Evolutionary conservation across 2,113 vertebrate species (phyloP).

Genomic region (Neoarius graeffei): DNA sequence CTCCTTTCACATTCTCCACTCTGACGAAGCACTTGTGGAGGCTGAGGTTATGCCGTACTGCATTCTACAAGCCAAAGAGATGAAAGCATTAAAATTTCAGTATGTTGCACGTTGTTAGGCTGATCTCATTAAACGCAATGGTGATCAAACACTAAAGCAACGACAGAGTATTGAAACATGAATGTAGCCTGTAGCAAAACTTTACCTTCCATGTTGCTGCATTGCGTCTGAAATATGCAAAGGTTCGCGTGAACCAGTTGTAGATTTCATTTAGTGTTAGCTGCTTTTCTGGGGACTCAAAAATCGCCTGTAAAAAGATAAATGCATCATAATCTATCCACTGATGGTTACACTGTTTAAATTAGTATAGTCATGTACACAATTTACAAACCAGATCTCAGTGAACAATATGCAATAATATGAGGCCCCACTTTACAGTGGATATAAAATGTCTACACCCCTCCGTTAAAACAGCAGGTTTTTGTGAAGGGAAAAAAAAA

Average conservation of each 20-base stretch:
- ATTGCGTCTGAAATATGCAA: conserved; percentile 98
- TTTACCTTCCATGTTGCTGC: conserved; percentile 98
- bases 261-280: conserved; percentile 99
- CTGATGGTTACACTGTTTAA: background rate
- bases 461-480: too few species aligned
- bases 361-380: background rate
- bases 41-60: conserved; percentile 78
- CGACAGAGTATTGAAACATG: background rate
- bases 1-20: conserved; percentile 76
- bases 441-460: too few species aligned
- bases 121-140: background rate
- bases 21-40: conserved; percentile 80
- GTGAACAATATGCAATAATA: background rate
- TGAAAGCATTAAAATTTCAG: background rate
- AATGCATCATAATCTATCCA: background rate
- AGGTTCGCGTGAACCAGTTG: conserved; percentile 99
- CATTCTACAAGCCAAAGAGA: conserved; percentile 65
- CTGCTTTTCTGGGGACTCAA: conserved; percentile 95
- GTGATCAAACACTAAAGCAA: background rate
- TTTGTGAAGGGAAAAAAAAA: too few species aligned
- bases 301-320: conserved; percentile 83
- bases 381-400: background rate
- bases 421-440: too few species aligned
- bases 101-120: background rate
- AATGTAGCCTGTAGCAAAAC: background rate